phyloP scores from a whole-genome alignment of 2,113 vertebrate genomes.

The Zootoca vivipara region DNA sequence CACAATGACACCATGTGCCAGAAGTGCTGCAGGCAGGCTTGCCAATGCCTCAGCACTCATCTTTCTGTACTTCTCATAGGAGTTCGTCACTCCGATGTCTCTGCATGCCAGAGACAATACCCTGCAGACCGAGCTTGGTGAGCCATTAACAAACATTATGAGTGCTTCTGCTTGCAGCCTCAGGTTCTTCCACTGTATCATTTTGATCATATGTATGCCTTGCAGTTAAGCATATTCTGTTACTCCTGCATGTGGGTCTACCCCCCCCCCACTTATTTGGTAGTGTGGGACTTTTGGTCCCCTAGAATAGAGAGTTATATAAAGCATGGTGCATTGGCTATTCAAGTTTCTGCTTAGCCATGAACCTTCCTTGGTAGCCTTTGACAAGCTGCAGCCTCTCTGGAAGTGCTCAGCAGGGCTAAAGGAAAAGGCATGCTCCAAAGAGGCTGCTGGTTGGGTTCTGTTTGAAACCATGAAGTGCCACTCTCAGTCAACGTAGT shows the following conservation, averaged over 20 bases:
- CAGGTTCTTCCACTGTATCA: accelerated
- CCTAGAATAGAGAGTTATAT: neutral
- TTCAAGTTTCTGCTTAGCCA: no score
- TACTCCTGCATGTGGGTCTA: neutral
- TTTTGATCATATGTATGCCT: accelerated
- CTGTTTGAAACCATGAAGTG: no score
- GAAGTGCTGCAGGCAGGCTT: neutral
- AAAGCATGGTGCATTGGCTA: no score
- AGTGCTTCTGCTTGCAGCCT: neutral
- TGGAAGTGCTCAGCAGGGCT: no score
- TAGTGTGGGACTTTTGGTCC: neutral
- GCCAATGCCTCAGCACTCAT: accelerated
- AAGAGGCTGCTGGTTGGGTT: no score
- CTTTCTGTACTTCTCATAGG: neutral
- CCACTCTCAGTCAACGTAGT: no score
- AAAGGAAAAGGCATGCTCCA: no score
- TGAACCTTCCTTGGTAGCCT: no score
- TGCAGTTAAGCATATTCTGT: neutral
- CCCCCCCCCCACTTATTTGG: neutral
- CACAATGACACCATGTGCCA: neutral
- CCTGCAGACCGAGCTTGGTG: neutral
- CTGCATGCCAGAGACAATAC: neutral
- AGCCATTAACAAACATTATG: neutral
- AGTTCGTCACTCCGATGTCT: accelerated
- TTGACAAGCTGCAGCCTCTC: no score